Evolutionary conservation across 1,140 invertebrate genomes (phyloP).

Genomic region (Megalonaias nervosa): DNA sequence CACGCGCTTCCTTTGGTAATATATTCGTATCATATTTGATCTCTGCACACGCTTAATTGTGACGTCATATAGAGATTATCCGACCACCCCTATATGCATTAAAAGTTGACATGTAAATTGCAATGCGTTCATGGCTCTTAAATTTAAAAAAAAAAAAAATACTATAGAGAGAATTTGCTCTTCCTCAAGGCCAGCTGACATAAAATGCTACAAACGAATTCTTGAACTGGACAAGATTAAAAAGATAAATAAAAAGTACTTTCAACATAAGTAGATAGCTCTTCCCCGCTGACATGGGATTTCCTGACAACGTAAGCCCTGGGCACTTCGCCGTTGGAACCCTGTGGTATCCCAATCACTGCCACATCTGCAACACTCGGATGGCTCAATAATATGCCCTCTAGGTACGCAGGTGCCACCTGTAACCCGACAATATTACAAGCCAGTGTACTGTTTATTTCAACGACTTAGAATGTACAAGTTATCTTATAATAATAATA

Average conservation of each 20-base stretch:
- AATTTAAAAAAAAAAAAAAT: neutral
- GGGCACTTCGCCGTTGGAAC: conserved; percentile 83
- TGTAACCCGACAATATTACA: conserved; percentile 58
- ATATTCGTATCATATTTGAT: no score
- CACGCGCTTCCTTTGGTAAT: no score
- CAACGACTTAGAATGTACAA: no score
- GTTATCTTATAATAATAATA: no score
- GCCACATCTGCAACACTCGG: conserved; percentile 84
- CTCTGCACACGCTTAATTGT: no score
- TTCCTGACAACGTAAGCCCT: conserved; percentile 82
- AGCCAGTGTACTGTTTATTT: no score
- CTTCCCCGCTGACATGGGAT: conserved; percentile 52
- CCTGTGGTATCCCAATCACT: conserved; percentile 86
- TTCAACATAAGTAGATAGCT: conserved; percentile 37
- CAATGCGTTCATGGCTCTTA: no score
- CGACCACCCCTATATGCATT: no score
- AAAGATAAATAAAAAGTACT: conserved; percentile 20
- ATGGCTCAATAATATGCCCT: conserved; percentile 83
- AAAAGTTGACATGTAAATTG: no score
- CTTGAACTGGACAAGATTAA: neutral
- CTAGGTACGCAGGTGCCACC: conserved; percentile 91
- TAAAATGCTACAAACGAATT: neutral
- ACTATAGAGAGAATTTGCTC: no score
- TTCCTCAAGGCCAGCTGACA: neutral
- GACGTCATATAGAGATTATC: no score